Evolutionary conservation across 2,888 invertebrate genomes (phyloP), one percentile per base, ranked within the genome.

Genomic region (Hofmannophila pseudospretella): DNA sequence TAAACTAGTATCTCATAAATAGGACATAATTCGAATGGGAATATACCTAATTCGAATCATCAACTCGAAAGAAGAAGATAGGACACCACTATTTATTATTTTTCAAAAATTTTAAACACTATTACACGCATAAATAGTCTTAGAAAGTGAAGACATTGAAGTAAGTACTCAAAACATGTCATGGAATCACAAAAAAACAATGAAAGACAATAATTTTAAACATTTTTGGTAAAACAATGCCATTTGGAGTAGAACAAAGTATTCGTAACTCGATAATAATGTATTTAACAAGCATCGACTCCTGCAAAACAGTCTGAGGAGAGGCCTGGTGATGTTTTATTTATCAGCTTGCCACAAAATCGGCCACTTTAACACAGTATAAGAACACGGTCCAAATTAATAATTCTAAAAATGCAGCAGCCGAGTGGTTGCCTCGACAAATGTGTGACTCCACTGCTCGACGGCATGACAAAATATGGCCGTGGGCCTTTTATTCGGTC

Each of bases 401-500:
- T 81, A 78, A 84, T 84, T 79, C 82, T 77, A 78, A 81, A 82
- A 79, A 84, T 84, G 81, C 79, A 78, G 75, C 58, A 69, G 41
- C 29, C 53, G 62, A 62, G 58, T 61, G 66, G 56, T 54, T 55
- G 47, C 39, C 48, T 58, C 60, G 64, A 70, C 68, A 72, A 76
- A 75, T 75, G 66, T 66, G 64, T 60, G 61, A 58, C 65, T 64
- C 47, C 43, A 40, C 45, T 51, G 51, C 51, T 54, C 52, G 57
- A 50, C 60, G 47, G 54, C 58, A 66, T 64, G 64, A 68, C 65
- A 67, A 65, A 70, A 69, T 65, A 57, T 48, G 55, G 58, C 54
- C 47, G 48, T 40, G 41, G 55, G 54, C 51, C 47, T 49, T 58
- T 58, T 54, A 54, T 58, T 56, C 57, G 55, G 58, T 54, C 51